These are phyloP conservation scores for Cebidichthys violaceus DNA, from an alignment of 2,113 vertebrate species.

Conservation along the genomic window DNA sequence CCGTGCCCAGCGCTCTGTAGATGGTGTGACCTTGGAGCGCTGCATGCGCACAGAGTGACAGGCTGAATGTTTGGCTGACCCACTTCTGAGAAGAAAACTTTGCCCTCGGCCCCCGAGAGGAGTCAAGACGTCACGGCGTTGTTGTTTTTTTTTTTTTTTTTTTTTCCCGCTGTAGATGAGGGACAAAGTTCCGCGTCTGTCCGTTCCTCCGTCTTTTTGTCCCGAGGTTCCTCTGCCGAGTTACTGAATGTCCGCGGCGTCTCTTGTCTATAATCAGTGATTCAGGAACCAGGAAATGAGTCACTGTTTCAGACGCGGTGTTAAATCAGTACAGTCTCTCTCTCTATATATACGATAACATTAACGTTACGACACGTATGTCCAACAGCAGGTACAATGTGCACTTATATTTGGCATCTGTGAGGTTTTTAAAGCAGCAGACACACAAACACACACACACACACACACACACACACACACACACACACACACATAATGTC, in stretches of 20 bases:
- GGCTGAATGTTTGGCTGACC: conserved; percentile 72
- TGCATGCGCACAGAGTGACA: conserved; percentile 56
- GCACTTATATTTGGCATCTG: neutral
- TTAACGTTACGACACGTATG: neutral
- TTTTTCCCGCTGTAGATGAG: conserved; percentile 42
- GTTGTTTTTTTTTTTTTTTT: too few species aligned
- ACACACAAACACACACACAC: neutral
- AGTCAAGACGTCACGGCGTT: conserved; percentile 40
- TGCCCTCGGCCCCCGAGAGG: conserved; percentile 56
- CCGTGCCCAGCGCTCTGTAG: conserved; percentile 24
- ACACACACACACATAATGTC: neutral
- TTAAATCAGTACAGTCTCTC: neutral
- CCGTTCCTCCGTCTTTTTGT: conserved; percentile 1
- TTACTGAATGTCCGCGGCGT: neutral
- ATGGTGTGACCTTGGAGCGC: conserved; percentile 72
- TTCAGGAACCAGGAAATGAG: conserved; percentile 11
- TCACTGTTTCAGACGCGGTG: neutral
- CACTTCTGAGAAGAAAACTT: conserved; percentile 68
- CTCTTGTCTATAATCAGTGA: neutral
- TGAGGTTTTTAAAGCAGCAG: neutral
- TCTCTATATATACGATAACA: neutral
- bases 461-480: neutral
- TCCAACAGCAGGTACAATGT: conserved; percentile 14
- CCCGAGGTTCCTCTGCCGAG: conserved; percentile 14
- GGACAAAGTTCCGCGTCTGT: conserved; percentile 26